phyloP scores from a whole-genome alignment of 2,797 vertebrate species.

The Adrianichthys oophorus region DNA sequence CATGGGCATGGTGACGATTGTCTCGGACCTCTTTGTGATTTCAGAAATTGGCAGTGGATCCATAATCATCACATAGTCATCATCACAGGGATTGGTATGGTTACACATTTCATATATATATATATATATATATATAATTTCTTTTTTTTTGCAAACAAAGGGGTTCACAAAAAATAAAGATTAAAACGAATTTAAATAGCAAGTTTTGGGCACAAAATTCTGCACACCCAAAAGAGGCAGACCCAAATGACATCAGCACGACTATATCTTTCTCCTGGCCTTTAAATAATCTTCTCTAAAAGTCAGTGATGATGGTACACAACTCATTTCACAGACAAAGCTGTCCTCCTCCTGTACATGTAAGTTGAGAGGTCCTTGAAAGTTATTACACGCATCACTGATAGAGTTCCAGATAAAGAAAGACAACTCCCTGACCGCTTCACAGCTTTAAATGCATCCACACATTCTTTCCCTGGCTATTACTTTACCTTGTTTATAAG shows the following conservation, averaged over 20 bases:
- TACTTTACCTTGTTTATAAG: slow-evolving; percentile 80
- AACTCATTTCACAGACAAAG: slow-evolving; percentile 9
- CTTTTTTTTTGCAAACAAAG: too few species aligned
- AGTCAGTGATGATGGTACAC: slow-evolving; percentile 7
- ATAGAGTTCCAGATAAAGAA: slow-evolving; percentile 38
- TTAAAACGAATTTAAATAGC: too few species aligned
- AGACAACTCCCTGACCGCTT: slow-evolving; percentile 45
- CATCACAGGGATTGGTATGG: too few species aligned
- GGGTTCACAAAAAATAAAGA: too few species aligned
- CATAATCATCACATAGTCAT: too few species aligned
- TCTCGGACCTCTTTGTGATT: too few species aligned
- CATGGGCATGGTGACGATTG: too few species aligned
- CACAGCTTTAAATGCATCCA: slow-evolving; percentile 40
- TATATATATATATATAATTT: too few species aligned
- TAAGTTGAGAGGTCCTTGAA: slow-evolving; percentile 30
- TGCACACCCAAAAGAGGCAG: too few species aligned
- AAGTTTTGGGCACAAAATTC: too few species aligned
- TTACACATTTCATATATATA: too few species aligned
- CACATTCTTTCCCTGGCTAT: slow-evolving; percentile 59
- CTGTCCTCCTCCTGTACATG: background rate
- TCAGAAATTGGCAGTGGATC: too few species aligned
- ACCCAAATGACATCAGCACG: background rate
- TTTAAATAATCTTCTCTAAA: background rate
- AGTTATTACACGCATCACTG: slow-evolving; percentile 37
- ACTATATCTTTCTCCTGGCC: background rate